Percentiles rank a stretch among this genome's conserved stretches.
These are phyloP conservation scores for Drosophila vallismaia DNA, from an alignment of 2,888 invertebrate genomes.

Conservation along the genomic window DNA sequence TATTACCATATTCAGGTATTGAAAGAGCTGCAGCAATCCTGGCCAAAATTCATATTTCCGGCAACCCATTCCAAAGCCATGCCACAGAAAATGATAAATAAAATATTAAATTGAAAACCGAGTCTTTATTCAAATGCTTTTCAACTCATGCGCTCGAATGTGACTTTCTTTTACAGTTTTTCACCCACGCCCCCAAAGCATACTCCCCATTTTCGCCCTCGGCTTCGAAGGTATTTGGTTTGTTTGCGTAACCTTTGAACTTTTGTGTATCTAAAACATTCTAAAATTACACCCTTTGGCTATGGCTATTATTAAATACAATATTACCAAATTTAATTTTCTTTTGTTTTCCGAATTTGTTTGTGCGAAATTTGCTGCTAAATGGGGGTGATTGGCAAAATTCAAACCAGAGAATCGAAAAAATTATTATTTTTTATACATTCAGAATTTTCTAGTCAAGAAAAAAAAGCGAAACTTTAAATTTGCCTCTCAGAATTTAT, in stretches of 20 bases:
- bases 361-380: too few relatives aligned
- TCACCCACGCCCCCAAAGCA: neutral
- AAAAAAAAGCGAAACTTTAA: too few relatives aligned
- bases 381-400: too few relatives aligned
- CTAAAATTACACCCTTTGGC: conserved; percentile 65
- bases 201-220: neutral
- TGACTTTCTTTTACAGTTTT: conserved; percentile 36
- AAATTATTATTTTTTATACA: too few relatives aligned
- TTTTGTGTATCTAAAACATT: conserved; percentile 35
- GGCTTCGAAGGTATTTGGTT: conserved; percentile 13
- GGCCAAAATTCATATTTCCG: conserved; percentile 48
- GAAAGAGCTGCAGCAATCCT: conserved; percentile 48
- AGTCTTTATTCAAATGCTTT: conserved; percentile 53
- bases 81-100: conserved; percentile 47
- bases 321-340: conserved; percentile 18
- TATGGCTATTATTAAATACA: conserved; percentile 32
- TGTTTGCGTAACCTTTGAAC: conserved; percentile 60
- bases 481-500: too few relatives aligned
- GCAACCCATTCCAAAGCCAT: conserved; percentile 38
- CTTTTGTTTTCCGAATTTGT: too few relatives aligned
- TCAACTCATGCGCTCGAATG: conserved; percentile 49
- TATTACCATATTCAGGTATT: conserved; percentile 55
- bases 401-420: too few relatives aligned
- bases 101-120: conserved; percentile 69
- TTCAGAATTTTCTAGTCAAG: too few relatives aligned